Evolutionary conservation across 2,888 invertebrate genomes (phyloP), one percentile per base, ranked within the genome.

Genomic region (Graphium colonna): DNA sequence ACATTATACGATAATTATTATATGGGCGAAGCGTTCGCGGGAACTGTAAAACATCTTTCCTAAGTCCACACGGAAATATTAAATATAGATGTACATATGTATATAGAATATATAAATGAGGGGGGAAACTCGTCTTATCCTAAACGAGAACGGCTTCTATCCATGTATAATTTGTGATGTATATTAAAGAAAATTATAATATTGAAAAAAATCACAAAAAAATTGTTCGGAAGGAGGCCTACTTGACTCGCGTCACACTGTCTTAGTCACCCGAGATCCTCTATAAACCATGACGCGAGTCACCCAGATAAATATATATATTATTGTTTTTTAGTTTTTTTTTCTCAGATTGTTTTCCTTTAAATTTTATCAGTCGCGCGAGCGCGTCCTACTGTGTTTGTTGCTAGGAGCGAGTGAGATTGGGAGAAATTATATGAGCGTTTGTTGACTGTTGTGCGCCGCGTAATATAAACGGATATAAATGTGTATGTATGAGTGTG

Each of bases 371-470:
- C 72, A 44, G 71, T 65, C 74, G 76, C 73, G 77, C 68, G 77
- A 75, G 71, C 74, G 73, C 69, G 71, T 60, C 59, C 65, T 67
- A 66, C 67, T 66, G 59, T 67, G 69, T 70, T 78, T 77, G 77
- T 75, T 79, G 66, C 64, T 71, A 67, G 73, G 67, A 71, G 76
- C 73, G 75, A 75, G 75, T 73, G 75, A 78, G 62, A 72, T 69
- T n/a, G 70, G 71, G 43, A 43, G 43, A 48, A 66, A 70, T 76
- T 79, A 70, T 81, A 77, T 73, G 81, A 71, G 86, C 86, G 84
- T 78, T 75, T 79, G 86, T 88, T 87, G 79, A 73, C 76, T 84
- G 87, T 86, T 86, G 78, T 76, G 75, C 86, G 85, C 85, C 79
- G 36, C 36, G 73, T 82, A 74, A 77, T 71, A 68, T 75, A 71